Evolutionary conservation across 2,797 vertebrate genomes (phyloP).

Genomic region (Urosaurus nigricauda): DNA sequence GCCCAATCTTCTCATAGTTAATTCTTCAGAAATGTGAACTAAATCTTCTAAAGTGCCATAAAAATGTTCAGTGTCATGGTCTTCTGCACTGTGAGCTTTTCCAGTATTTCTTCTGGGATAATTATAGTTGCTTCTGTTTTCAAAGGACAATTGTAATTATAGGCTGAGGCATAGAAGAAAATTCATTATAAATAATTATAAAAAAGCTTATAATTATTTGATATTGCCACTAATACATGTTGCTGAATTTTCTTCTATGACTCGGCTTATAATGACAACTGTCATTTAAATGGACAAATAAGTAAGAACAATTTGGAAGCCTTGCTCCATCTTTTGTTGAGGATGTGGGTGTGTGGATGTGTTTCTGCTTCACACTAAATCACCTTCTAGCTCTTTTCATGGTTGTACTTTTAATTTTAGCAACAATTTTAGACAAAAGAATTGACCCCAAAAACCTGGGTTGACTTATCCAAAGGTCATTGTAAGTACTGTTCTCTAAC

Average conservation of each 20-base stretch:
- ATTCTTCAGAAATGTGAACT: neutral
- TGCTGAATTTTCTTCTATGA: too few relatives aligned
- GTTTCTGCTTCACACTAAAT: neutral
- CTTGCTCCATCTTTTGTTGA: neutral
- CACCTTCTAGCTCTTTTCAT: neutral
- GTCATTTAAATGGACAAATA: neutral
- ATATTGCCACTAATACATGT: too few relatives aligned
- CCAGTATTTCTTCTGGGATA: neutral
- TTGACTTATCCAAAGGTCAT: too few relatives aligned
- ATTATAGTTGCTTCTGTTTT: constrained; percentile 3
- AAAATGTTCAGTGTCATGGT: neutral
- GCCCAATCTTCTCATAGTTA: neutral
- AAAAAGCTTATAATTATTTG: neutral
- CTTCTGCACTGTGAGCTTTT: neutral
- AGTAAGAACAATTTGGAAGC: too few relatives aligned
- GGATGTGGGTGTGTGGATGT: neutral
- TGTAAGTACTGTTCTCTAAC: too few relatives aligned
- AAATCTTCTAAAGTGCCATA: neutral
- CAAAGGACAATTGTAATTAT: neutral
- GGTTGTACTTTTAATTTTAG: neutral
- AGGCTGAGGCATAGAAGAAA: neutral
- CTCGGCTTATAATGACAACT: too few relatives aligned
- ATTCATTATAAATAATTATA: too few relatives aligned
- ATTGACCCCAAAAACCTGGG: too few relatives aligned
- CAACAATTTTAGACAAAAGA: neutral